Base-by-base conservation (phyloP, 2,888 invertebrate species). In the Crocallis elinguaria region DNA sequence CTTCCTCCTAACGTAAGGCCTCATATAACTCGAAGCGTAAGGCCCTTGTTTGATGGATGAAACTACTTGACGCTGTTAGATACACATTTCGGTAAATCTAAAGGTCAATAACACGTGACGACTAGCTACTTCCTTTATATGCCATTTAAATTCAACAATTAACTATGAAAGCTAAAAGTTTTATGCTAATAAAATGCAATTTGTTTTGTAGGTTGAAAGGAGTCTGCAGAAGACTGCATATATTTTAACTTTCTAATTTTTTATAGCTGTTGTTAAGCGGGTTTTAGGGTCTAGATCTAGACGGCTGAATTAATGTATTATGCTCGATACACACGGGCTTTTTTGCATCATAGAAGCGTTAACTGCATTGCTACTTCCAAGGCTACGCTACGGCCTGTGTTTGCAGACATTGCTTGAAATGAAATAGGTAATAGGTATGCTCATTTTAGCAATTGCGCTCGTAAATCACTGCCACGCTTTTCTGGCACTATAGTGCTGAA, bases 141-240 rank as follows among this genome's bases (percentile, higher is more conserved):
- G 70, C 76, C 75, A 79, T 78, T 75, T 73, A 75, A 80, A 84
- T 84, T 82, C 77, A 77, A 75, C 77, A 80, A 83, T 82, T 83
- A 77, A 71, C 72, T 75, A 83, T 77, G 84, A 90, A 88, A 87
- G 83, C 80, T 80, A 80, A 81, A 62, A 84, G 72, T 82, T 84
- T 85, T 84, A 85, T 85, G 85, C 78, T 84, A 87, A 88, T 88
- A 85, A 84, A 87, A 88, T 88, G 86, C 88, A 89, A 84, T 88
- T 84, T 84, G 74, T 81, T 87, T 83, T 79, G 84, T 88, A 82
- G 89, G 86, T 89, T 84, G 82, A 81, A 84, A 87, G 82, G 78
- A 82, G 85, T 83, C 79, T 82, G 77, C 78, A 82, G 73, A 85
- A 81, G 73, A 84, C 68, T 86, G 82, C 84, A 84, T 79, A 79